phyloP scores from a whole-genome alignment of 2,888 invertebrate species.

The Eupithecia insigniata region DNA sequence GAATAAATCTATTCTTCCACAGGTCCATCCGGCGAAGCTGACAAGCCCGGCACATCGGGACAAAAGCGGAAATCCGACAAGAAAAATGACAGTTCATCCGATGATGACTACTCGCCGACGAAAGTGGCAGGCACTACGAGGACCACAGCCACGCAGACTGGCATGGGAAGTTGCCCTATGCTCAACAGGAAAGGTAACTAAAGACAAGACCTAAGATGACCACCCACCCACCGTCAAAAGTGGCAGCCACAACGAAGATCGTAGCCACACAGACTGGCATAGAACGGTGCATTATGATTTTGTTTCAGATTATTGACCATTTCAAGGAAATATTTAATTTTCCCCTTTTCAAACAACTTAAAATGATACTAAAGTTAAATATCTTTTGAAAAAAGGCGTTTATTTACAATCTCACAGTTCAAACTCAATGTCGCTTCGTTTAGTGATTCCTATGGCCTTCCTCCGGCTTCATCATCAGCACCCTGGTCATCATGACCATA shows the following conservation, averaged over 20 bases:
- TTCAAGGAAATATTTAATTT: too few species aligned
- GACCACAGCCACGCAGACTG: not conserved
- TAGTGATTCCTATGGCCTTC: too few species aligned
- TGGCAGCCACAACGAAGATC: not conserved
- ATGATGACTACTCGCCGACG: not conserved
- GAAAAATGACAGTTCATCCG: not conserved
- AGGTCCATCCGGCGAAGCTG: conserved; percentile 15
- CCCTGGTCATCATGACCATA: too few species aligned
- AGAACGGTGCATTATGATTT: too few species aligned
- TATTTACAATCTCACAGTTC: too few species aligned
- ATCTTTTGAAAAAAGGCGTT: too few species aligned
- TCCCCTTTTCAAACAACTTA: too few species aligned
- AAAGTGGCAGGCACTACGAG: not conserved
- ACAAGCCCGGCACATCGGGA: conserved; percentile 6
- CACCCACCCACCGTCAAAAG: not conserved
- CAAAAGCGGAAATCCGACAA: conserved; percentile 4
- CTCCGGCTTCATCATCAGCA: too few species aligned
- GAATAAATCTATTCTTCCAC: not conserved
- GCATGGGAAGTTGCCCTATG: not conserved
- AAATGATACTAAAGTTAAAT: too few species aligned
- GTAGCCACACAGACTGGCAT: not conserved
- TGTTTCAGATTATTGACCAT: too few species aligned
- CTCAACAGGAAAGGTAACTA: not conserved
- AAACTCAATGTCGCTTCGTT: too few species aligned
- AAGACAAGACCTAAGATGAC: not conserved